Base-by-base conservation (phyloP, 2,797 vertebrate species). In the Glyptemys insculpta region DNA sequence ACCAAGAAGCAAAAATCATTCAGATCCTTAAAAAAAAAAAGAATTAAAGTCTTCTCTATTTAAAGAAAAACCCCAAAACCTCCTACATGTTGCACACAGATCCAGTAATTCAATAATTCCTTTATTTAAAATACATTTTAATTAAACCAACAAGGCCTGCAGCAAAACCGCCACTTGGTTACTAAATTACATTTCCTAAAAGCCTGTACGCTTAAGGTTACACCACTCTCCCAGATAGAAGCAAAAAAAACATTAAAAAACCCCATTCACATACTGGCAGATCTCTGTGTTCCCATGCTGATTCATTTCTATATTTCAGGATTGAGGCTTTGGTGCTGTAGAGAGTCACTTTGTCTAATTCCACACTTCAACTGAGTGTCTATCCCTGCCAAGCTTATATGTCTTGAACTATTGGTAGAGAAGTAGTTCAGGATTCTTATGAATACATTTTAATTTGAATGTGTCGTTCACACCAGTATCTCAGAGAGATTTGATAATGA, bases 361-460 rank as follows among this genome's bases (percentile, higher is more conserved):
- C 65, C 9, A 37, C 15, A 0, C 68, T 5, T 79, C 56, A 57
- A 12, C 12, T 78, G 88, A 8, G 5, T 1, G 1, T 25, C 23
- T 56, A 12, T 47, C 59, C 65, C 59, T 84, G 31, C 10, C 83
- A 56, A 18, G 8, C 12, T 80, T 89, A 80, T 79, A 81, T 12
- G 27, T 81, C 21, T 4, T 4, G n/a, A 83, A 86, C 85, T 92
- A 79, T 8, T 49, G 74, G 83, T 0, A 91, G 44, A 88, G 87
- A 86, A 79, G 5, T 21, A 83, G 5, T 52, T 74, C 80, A 37
- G n/a, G n/a, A 68, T 68, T 68, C 65, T 68, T 23, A 37, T 68
- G 65, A 68, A 37, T 37, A 8, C 65, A 56, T 87, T 92, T 90
- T 44, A 81, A 90, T 27, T 44, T 90, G 59, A 84, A 83, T 27